phyloP scores from a whole-genome alignment of 2,888 invertebrate species.

The Microplitis manilae region DNA sequence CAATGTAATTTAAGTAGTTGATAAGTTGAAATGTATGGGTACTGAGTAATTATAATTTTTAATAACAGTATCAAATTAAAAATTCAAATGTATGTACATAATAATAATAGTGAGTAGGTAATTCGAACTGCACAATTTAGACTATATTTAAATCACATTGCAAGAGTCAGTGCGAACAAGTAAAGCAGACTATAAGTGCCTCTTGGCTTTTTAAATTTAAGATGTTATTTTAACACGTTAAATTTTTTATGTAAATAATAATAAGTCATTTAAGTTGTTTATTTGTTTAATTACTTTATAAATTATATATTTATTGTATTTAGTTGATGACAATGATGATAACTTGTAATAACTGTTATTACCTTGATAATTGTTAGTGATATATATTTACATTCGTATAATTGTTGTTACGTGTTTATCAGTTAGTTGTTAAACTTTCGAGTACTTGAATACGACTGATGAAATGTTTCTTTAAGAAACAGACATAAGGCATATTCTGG shows the following conservation, averaged over 20 bases:
- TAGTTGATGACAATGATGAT: background rate
- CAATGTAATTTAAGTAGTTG: background rate
- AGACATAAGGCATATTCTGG: slow-evolving; percentile 39
- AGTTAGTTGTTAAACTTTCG: slow-evolving; percentile 43
- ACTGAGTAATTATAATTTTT: background rate
- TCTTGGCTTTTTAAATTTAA: background rate
- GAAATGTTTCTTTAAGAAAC: slow-evolving; percentile 52
- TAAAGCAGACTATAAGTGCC: slow-evolving; percentile 3
- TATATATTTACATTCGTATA: slow-evolving; percentile 19
- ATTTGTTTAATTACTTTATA: background rate
- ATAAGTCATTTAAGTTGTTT: background rate
- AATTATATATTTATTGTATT: background rate
- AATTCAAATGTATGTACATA: background rate
- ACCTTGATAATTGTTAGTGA: background rate
- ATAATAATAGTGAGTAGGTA: slow-evolving; percentile 27
- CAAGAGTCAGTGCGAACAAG: slow-evolving; percentile 17
- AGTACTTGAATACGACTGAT: slow-evolving; percentile 53
- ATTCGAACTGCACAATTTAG: slow-evolving; percentile 43
- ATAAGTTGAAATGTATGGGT: background rate
- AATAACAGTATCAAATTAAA: background rate
- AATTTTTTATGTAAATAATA: background rate
- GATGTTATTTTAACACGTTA: background rate
- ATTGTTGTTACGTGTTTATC: slow-evolving; percentile 19
- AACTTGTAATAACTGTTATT: slow-evolving; percentile 25
- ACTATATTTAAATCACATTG: slow-evolving; percentile 42